Evolutionary conservation across 2,888 invertebrate genomes (phyloP), one percentile per base, ranked within the genome.

Genomic region (Amphipyra tragopoginis): DNA sequence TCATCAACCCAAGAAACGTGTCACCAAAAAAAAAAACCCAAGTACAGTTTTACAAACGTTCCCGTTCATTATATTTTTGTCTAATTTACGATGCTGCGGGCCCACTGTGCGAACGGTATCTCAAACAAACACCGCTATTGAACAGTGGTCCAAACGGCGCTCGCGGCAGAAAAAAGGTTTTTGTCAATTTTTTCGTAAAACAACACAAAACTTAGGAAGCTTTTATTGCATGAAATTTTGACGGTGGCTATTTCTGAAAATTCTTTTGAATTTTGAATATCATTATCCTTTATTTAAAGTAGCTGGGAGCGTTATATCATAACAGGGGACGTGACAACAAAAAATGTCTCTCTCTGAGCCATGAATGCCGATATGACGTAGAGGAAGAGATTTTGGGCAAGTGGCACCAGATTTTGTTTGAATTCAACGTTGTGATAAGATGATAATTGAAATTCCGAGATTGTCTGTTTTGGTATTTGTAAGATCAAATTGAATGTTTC

Each of bases 1-100:
- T 87, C 86, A 87, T 77, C 70, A 60, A 21, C 54, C 38, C 40
- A 65, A 65, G 33, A 56, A 72, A 65, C 58, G 61, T 72, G 78
- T 66, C 70, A 72, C 47, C 29, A 85, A 89, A 89, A 89, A 88
- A 87, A 59, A 47, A 71, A 66, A 72, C 77, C 73, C 47, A 79
- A 78, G 81, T 82, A 90, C 90, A 87, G 90, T 90, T 91, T 87
- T 84, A 93, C 94, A 92, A 93, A 93, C 77, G 83, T 70, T 94
- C 86, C 94, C 93, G 94, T 93, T 92, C 79, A 86, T 86, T 83
- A 87, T 85, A 77, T 81, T 88, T 89, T 85, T 86, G 86, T 87
- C 70, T 88, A 86, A 91, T 93, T 93, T 93, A 93, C 81, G 86
- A 86, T 85, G 66, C 81, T 89, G 82, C 86, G 90, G 91, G 91